These are phyloP conservation scores for Adelges cooleyi DNA, from an alignment of 1,140 invertebrate species.

Conservation along the genomic window DNA sequence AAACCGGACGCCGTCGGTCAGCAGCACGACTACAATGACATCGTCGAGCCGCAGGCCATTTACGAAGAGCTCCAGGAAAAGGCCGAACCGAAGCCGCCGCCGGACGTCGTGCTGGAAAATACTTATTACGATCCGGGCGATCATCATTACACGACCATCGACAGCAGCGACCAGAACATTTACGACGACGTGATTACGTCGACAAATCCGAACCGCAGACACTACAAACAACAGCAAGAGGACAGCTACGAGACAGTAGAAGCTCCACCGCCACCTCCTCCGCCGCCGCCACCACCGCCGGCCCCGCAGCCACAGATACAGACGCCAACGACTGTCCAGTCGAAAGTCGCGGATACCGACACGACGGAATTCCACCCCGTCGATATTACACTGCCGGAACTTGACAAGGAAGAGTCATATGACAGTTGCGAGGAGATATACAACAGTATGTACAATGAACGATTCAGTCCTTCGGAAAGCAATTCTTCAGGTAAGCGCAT, in stretches of 20 bases:
- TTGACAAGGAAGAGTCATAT: background rate
- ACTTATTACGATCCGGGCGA: background rate
- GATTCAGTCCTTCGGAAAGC: slow-evolving; percentile 15
- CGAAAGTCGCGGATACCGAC: background rate
- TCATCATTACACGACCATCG: background rate
- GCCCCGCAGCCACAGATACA: background rate
- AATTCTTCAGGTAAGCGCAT: slow-evolving; percentile 32
- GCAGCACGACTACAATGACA: background rate
- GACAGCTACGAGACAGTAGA: slow-evolving; percentile 13
- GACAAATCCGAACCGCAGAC: too few species aligned
- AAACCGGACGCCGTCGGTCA: background rate
- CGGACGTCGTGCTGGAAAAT: background rate
- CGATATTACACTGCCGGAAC: background rate
- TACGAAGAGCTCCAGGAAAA: background rate
- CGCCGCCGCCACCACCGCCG: background rate
- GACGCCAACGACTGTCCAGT: too few species aligned
- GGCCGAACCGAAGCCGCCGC: too few species aligned
- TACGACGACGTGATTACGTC: slow-evolving; percentile 29
- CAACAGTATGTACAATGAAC: slow-evolving; percentile 34
- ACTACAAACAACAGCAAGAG: background rate
- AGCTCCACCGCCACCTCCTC: background rate
- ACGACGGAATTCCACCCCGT: background rate
- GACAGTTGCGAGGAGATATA: slow-evolving; percentile 34
- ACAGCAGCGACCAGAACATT: slow-evolving; percentile 17
- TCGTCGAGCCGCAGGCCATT: background rate